Conservation (phyloP, 2,113 vertebrate species). For the Serinus canaria region DNA sequence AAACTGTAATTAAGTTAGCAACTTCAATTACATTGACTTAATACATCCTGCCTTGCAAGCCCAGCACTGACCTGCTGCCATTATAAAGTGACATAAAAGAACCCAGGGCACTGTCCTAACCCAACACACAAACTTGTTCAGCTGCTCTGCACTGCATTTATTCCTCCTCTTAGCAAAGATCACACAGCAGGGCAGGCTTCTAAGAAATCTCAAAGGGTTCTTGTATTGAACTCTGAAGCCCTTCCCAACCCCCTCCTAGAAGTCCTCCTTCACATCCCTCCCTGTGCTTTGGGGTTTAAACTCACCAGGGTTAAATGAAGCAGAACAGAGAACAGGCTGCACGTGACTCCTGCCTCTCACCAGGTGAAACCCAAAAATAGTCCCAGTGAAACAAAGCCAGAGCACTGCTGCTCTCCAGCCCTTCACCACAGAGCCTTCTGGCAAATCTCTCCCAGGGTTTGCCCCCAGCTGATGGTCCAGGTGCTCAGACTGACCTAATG, state of each 20-base stretch:
- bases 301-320: background rate
- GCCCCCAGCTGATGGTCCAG: background rate
- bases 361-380: background rate
- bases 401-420: background rate
- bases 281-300: background rate
- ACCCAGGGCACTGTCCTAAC: background rate
- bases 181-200: background rate
- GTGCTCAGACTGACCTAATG: background rate
- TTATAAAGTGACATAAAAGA: background rate
- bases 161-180: background rate
- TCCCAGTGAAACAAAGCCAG: background rate
- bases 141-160: background rate
- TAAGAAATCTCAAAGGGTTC: background rate
- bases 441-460: background rate
- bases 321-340: background rate
- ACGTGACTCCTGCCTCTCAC: background rate
- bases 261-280: background rate
- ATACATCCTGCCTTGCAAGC: slow-evolving; percentile 26
- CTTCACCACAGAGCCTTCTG: background rate
- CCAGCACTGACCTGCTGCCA: background rate
- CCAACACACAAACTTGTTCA: background rate
- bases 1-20: slow-evolving; percentile 32
- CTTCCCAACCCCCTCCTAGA: background rate
- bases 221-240: background rate
- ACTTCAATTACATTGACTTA: slow-evolving; percentile 30